Evolutionary conservation across 2,113 vertebrate genomes (phyloP), one percentile per base, ranked within the genome.

Genomic region (Ochotona curzoniae): DNA sequence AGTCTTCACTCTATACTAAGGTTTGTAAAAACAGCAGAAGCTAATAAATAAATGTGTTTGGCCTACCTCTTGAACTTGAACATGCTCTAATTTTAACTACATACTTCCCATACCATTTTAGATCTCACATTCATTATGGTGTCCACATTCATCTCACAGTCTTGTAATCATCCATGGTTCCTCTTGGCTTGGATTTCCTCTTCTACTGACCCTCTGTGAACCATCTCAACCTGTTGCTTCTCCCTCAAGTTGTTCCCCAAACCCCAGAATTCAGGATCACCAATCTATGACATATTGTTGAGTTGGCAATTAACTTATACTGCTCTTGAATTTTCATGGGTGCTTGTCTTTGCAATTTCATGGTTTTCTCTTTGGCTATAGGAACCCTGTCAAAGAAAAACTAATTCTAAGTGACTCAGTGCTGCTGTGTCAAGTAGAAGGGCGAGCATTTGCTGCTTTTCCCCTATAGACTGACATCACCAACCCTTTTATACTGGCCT

Each of bases 91-190:
- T 17, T 12, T 0, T 17, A 30, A n/a, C 32, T 13, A 10, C 0
- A 0, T 47, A 6, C 7, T 80, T 60, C n/a, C 7, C 26, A 23
- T 23, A 6, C 7, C 21, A 30, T 1, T 17, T 26, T 5, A 73
- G 66, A 20, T 21, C 1, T 20, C 64, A 2, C 60, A 13, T 17
- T 17, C 18, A 8, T 0, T 23, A 4, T 23, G 8, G 0, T 5
- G 2, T 4, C 9, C 7, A 1, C 1, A 20, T 2, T 14, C 23
- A 2, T 7, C 57, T n/a, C 11, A 8, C 14, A 20, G 2, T 8
- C 15, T 64, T 30, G 2, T 12, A 10, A 5, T 47, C 20, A 26
- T 61, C 18, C 25, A 14, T 0, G 30, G 23, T n/a, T 18, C 8
- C 17, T 28, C 38, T 7, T 30, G 30, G 30, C n/a, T n/a, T 32